phyloP scores from a whole-genome alignment of 2,888 invertebrate genomes.

The Ligdia adustata region DNA sequence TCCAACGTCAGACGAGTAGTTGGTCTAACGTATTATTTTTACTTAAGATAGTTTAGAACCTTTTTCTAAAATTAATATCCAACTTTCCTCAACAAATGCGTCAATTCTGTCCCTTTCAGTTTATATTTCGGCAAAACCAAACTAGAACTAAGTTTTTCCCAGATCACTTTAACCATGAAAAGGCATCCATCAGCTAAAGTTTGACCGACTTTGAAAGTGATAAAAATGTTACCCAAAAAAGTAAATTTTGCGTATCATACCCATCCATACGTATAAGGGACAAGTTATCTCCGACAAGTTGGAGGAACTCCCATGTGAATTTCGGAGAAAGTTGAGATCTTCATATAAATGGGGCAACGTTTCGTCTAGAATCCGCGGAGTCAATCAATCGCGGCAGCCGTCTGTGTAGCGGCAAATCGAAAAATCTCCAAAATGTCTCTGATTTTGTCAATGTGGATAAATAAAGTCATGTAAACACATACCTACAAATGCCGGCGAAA shows the following conservation, averaged over 20 bases:
- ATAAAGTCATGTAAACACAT: conserved; percentile 31
- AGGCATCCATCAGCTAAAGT: conserved; percentile 24
- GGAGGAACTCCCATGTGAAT: conserved; percentile 44
- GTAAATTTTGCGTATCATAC: conserved; percentile 35
- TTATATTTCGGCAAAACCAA: conserved; percentile 7
- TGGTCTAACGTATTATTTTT: no score
- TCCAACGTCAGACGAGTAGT: no score
- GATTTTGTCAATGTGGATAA: conserved; percentile 36
- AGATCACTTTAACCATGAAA: conserved; percentile 22
- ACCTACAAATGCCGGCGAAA: no score
- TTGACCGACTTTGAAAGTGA: conserved; percentile 24
- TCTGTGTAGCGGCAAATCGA: conserved; percentile 74
- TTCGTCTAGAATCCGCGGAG: conserved; percentile 61
- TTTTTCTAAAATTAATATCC: neutral
- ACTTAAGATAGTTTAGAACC: no score
- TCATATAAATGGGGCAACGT: conserved; percentile 73
- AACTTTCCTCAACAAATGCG: neutral
- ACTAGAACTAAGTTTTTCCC: conserved; percentile 11
- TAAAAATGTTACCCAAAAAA: conserved; percentile 31
- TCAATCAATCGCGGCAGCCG: conserved; percentile 69
- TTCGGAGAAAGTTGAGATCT: conserved; percentile 58
- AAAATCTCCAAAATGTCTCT: conserved; percentile 62
- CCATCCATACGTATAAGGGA: conserved; percentile 28
- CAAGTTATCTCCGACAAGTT: conserved; percentile 36
- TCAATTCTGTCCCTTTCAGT: conserved; percentile 6